A percentile compares a stretch with the other conserved stretches of the same genome.
These are phyloP conservation scores for Tiliacea citrago DNA, from an alignment of 2,888 invertebrate species.

Conservation along the genomic window DNA sequence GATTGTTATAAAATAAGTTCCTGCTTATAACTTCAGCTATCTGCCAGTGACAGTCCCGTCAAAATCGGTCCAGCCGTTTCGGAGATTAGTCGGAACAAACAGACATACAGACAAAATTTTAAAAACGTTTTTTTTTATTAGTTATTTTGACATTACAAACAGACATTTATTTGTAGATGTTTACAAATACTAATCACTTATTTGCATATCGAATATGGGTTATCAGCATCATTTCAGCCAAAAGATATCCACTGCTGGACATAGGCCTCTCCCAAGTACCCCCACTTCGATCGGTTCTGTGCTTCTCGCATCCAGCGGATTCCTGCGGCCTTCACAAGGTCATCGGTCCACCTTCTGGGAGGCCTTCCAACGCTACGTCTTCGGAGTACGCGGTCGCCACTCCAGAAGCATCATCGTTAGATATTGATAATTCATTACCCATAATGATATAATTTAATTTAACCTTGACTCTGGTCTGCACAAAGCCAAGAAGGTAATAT, in stretches of 20 bases:
- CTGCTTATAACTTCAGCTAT: too few species aligned
- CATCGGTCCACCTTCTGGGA: neutral
- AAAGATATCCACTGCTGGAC: neutral
- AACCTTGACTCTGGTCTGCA: neutral
- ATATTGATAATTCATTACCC: neutral
- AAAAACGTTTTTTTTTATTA: too few species aligned
- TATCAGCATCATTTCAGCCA: neutral
- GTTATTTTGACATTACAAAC: too few species aligned
- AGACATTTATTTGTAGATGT: too few species aligned
- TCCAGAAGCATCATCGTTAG: neutral
- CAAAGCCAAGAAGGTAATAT: neutral
- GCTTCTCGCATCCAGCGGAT: neutral
- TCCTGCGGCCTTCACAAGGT: neutral
- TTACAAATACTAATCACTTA: neutral
- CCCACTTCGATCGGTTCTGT: neutral
- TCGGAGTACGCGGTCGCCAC: neutral
- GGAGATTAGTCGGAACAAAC: too few species aligned
- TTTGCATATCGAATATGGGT: neutral
- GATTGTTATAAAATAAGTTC: too few species aligned
- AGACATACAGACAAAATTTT: too few species aligned
- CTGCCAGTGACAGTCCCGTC: too few species aligned
- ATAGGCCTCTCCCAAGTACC: neutral
- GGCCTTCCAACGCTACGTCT: neutral
- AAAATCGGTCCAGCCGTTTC: too few species aligned
- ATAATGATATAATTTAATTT: too few species aligned